These are phyloP conservation scores for Carollia perspicillata DNA, from an alignment of 2,113 vertebrate genomes.

Conservation along the genomic window DNA sequence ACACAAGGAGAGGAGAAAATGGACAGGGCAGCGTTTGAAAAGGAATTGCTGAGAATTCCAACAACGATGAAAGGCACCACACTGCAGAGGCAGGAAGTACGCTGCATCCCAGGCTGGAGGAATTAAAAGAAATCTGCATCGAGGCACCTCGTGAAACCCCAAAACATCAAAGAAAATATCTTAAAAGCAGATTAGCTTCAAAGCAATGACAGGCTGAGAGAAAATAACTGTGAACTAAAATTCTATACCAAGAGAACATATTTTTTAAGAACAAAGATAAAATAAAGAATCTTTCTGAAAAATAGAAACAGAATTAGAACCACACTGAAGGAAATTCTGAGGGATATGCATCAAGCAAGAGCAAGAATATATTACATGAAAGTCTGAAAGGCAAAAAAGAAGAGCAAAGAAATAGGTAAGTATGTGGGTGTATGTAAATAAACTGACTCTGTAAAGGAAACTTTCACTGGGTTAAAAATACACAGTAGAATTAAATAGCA, in stretches of 20 bases:
- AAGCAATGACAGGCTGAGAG: background rate
- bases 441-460: background rate
- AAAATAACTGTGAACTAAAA: background rate
- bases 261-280: background rate
- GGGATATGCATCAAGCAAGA: background rate
- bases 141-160: background rate
- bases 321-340: background rate
- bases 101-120: background rate
- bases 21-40: background rate
- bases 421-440: background rate
- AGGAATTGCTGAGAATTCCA: background rate
- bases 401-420: background rate
- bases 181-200: background rate
- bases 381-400: background rate
- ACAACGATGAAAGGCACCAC: background rate
- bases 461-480: background rate
- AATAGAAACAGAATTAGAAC: background rate
- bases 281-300: slow-evolving; percentile 18
- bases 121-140: background rate
- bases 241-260: background rate
- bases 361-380: background rate
- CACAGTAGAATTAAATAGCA: background rate
- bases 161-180: slow-evolving; percentile 10
- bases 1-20: background rate
- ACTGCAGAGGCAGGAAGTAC: background rate